These are phyloP conservation scores for Trididemnum miniatum DNA, from an alignment of 23 tunicate genomes.

Conservation along the genomic window DNA sequence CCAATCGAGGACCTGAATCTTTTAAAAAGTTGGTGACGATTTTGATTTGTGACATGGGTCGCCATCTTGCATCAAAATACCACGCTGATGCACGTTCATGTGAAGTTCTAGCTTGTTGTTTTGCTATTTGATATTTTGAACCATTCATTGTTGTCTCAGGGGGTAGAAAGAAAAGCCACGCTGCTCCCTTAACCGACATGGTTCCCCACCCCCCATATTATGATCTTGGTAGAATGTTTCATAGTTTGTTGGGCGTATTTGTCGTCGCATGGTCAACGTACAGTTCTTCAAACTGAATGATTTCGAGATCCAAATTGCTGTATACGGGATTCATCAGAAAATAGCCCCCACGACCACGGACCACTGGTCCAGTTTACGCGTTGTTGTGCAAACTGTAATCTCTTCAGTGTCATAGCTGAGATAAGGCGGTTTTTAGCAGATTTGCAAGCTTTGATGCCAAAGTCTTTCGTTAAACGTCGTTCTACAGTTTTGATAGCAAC, in stretches of 20 bases:
- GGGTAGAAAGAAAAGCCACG: slow-evolving; percentile 13
- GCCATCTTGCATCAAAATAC: slow-evolving; percentile 17
- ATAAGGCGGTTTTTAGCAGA: slow-evolving; percentile 5
- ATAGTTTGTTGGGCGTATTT: slow-evolving; percentile 31
- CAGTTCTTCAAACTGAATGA: slow-evolving; percentile 2
- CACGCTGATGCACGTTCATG: slow-evolving; percentile 13
- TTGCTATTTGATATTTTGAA: slow-evolving; percentile 15
- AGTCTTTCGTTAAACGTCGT: slow-evolving; percentile 28
- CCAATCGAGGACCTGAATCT: slow-evolving; percentile 24
- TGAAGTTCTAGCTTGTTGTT: slow-evolving; percentile 13
- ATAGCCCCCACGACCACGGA: slow-evolving; percentile 18
- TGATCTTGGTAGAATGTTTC: slow-evolving; percentile 25
- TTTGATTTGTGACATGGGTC: slow-evolving; percentile 25
- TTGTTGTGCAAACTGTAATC: slow-evolving; percentile 9
- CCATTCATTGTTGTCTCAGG: slow-evolving; percentile 33
- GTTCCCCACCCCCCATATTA: slow-evolving; percentile 33
- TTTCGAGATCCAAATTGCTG: slow-evolving; percentile 26
- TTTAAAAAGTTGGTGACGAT: slow-evolving; percentile 3
- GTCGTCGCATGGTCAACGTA: slow-evolving; percentile 14
- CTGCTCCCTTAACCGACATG: neutral
- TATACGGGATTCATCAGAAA: slow-evolving; percentile 30
- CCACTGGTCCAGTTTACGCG: slow-evolving; percentile 14
- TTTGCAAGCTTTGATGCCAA: slow-evolving; percentile 22
- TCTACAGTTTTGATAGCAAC: slow-evolving; percentile 20
- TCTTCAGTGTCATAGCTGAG: slow-evolving; percentile 19